Conservation (phyloP, 2,797 vertebrate species). For the Ambastaia sidthimunki region DNA sequence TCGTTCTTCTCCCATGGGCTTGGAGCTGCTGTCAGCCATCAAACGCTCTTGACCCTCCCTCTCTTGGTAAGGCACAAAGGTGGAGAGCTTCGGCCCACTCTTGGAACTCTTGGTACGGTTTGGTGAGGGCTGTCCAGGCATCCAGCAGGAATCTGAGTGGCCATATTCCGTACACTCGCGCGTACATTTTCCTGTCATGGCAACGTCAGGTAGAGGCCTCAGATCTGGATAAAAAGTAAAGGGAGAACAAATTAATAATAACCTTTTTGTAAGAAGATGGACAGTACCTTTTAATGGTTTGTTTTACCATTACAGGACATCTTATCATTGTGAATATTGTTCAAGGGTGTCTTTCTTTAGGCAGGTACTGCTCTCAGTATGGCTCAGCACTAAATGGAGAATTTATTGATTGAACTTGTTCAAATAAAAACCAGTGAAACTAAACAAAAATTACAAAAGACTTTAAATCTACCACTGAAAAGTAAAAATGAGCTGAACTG, state of each 20-base stretch:
- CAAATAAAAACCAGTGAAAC: background rate
- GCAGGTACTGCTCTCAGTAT: background rate
- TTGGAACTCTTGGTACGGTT: slow-evolving; percentile 85
- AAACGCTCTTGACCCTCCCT: slow-evolving; percentile 91
- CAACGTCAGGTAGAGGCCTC: slow-evolving; percentile 94
- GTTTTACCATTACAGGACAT: background rate
- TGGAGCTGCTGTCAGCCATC: slow-evolving; percentile 91
- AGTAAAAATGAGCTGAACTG: background rate
- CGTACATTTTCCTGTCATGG: slow-evolving; percentile 98
- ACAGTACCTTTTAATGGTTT: background rate
- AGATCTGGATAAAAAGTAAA: slow-evolving; percentile 80
- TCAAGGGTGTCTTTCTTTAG: background rate
- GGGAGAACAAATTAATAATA: background rate
- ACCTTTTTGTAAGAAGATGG: background rate
- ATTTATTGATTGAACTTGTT: background rate
- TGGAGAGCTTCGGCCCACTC: slow-evolving; percentile 93
- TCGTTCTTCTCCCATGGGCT: slow-evolving; percentile 88
- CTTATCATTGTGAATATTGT: background rate
- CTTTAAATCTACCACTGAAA: background rate
- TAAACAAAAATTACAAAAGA: background rate
- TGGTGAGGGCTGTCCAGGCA: slow-evolving; percentile 96
- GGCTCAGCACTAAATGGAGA: background rate
- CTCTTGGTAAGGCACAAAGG: slow-evolving; percentile 99
- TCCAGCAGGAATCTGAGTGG: slow-evolving; percentile 98
- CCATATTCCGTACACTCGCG: slow-evolving; percentile 96